These are phyloP conservation scores for Hippocampus barbouri DNA, from an alignment of 2,113 vertebrate species.

Conservation along the genomic window DNA sequence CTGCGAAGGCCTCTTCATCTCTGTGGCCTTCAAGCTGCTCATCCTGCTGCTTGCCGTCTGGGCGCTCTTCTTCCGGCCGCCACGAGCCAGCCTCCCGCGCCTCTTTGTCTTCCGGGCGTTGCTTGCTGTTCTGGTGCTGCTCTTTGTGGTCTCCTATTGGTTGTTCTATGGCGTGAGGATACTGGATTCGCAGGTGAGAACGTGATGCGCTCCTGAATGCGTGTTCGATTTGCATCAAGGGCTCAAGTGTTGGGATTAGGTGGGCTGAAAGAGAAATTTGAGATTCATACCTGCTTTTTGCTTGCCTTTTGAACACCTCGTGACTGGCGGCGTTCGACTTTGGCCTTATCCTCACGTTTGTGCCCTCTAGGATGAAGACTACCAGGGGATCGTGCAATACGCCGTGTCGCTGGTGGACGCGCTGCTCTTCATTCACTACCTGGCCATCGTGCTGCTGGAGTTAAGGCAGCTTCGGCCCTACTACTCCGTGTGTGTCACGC, in stretches of 20 bases:
- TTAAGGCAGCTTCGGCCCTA: constrained; percentile 87
- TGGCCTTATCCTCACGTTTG: too few relatives aligned
- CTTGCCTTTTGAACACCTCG: constrained; percentile 17
- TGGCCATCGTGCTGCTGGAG: constrained; percentile 92
- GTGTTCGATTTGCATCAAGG: background rate
- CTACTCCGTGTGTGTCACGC: constrained; percentile 84
- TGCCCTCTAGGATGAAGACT: constrained; percentile 77
- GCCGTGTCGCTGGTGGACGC: constrained; percentile 81
- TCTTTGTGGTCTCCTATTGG: constrained; percentile 93
- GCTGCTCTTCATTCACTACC: constrained; percentile 94
- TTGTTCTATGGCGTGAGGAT: constrained; percentile 93
- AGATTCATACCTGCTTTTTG: too few relatives aligned
- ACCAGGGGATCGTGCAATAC: constrained; percentile 93
- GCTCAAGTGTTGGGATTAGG: background rate
- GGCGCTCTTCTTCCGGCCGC: constrained; percentile 88
- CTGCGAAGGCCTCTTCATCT: constrained; percentile 94
- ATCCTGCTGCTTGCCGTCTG: constrained; percentile 91
- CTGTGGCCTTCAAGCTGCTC: constrained; percentile 92
- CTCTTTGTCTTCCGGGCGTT: constrained; percentile 87
- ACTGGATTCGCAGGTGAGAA: constrained; percentile 75
- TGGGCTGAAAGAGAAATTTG: background rate
- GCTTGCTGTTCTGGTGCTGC: constrained; percentile 84
- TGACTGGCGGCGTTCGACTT: background rate
- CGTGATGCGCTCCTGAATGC: background rate
- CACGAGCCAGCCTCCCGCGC: constrained; percentile 81